Evolutionary conservation across 2,113 vertebrate species (phyloP).

Genomic region (Ceyx melanurus): DNA sequence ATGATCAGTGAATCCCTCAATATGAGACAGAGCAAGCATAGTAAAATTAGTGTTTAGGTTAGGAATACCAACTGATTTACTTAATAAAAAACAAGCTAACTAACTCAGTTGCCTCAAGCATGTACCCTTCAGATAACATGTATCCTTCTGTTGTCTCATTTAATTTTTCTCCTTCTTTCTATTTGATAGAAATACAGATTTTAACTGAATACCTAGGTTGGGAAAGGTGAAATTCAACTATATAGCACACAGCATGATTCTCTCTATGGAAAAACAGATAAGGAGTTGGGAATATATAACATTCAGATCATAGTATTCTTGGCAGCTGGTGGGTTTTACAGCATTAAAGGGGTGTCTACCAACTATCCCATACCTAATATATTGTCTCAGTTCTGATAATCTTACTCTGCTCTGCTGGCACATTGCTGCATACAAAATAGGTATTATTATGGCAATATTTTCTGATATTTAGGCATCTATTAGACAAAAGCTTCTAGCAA

Average conservation of each 20-base stretch:
- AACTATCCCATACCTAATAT: not conserved
- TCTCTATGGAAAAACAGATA: constrained; percentile 32
- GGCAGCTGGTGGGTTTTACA: not conserved
- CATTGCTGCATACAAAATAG: not conserved
- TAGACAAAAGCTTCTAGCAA: not conserved
- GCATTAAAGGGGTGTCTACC: not conserved
- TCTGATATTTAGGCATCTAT: not conserved
- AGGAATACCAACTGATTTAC: constrained; percentile 35
- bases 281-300: not conserved
- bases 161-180: constrained; percentile 30
- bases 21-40: not conserved
- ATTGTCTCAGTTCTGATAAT: not conserved
- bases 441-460: not conserved
- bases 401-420: not conserved
- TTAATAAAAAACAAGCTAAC: constrained; percentile 43
- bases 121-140: constrained; percentile 15
- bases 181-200: constrained; percentile 27
- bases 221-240: constrained; percentile 1
- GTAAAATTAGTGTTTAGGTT: constrained; percentile 35
- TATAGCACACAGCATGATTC: not conserved
- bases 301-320: not conserved
- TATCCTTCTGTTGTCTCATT: constrained; percentile 35
- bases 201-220: not conserved
- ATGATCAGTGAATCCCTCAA: constrained; percentile 11
- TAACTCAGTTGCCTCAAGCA: constrained; percentile 14